Conservation (phyloP, 2,113 vertebrate genomes). For the Sinocyclocheilus rhinocerous region DNA sequence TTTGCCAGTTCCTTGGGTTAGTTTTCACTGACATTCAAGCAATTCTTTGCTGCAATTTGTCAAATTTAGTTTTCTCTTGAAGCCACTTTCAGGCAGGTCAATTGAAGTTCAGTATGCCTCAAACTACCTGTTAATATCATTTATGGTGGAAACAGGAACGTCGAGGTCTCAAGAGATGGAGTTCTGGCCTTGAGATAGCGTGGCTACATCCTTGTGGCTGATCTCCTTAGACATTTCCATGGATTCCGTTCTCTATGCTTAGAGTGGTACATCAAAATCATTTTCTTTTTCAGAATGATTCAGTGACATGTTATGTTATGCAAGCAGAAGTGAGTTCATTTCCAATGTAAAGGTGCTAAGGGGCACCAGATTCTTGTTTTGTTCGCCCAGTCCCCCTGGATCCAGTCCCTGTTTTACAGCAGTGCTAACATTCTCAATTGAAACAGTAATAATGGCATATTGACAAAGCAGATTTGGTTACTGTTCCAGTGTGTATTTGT, state of each 20-base stretch:
- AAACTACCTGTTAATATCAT: constrained; percentile 10
- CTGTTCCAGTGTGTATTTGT: too few relatives aligned
- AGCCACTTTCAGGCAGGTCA: background rate
- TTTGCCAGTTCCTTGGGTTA: background rate
- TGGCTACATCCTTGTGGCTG: background rate
- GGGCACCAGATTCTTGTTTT: background rate
- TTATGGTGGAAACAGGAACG: constrained; percentile 20
- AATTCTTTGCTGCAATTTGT: constrained; percentile 11
- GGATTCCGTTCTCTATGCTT: background rate
- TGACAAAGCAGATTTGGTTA: too few relatives aligned
- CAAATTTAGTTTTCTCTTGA: constrained; percentile 17
- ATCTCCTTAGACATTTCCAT: background rate
- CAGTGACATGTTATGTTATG: background rate
- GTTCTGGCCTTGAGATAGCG: background rate
- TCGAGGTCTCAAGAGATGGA: background rate
- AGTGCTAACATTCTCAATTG: too few relatives aligned
- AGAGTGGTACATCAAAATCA: background rate
- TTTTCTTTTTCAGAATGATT: background rate
- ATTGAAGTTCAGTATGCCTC: background rate
- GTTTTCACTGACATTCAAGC: background rate
- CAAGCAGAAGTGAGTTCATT: background rate
- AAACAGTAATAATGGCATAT: too few relatives aligned
- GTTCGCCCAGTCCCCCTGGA: too few relatives aligned
- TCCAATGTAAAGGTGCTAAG: background rate
- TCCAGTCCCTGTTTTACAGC: background rate